Evolutionary conservation across 2,113 vertebrate species (phyloP), one percentile per base, ranked within the genome.

Genomic region (human (Homo sapiens)): DNA sequence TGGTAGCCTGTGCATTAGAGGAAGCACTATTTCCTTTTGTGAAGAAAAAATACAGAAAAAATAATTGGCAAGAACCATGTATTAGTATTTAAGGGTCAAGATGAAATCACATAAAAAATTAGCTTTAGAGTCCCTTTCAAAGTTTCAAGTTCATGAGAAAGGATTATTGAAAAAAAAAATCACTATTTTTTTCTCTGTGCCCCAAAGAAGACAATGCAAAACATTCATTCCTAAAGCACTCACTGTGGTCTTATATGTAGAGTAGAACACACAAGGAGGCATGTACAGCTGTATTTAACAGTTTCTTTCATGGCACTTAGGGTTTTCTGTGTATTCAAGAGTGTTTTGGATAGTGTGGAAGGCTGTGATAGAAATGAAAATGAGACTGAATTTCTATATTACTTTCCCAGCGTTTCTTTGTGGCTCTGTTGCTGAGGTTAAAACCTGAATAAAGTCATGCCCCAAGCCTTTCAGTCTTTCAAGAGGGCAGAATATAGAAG

Each of bases 51-150:
- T 73, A 43, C 52, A 14, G 38, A 55, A 66, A 79, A 85, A 79
- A 20, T 55, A 14, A 72, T 90, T 64, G 43, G 50, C 64, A 43
- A 94, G n/a, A 48, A 5, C 6, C 20, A 70, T 78, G 1, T 88
- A 40, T 84, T 76, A 84, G 8, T 73, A 18, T 64, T 85, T 66
- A 66, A 10, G 30, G 1, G 17, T 95, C n/a, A 94, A 61, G n/a
- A 85, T 40, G 52, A 97, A 95, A 48, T 9, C 18, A 82, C 3
- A 0, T 23, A 73, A 81, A 18, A 59, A 90, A n/a, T 86, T 57
- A 90, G 16, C 17, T 97, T 96, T 79, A 43, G 52, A 90, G 23
- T 89, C 8, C 25, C 32, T 93, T 92, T 89, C 45, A 75, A 82
- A 94, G 68, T 72, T 72, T 2, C 0, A 66, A 76, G 30, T 43